Percentiles rank a stretch among this genome's conserved stretches.
phyloP scores from a whole-genome alignment of 2,888 invertebrate genomes.

The Melanostoma scalare region DNA sequence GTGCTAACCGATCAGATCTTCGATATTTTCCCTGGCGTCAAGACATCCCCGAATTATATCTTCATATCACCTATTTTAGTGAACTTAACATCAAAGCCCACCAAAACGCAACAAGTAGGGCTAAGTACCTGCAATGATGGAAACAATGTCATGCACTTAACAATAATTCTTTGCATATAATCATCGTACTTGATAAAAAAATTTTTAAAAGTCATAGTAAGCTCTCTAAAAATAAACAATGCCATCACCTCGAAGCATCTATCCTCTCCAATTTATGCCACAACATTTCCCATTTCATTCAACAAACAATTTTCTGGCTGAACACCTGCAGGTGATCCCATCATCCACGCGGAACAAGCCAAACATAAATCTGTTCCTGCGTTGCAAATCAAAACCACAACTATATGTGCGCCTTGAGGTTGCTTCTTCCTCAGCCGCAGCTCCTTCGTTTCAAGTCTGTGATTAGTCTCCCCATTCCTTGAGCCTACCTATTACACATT shows the following conservation, averaged over 20 bases:
- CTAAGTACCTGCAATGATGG: too few species aligned
- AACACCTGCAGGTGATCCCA: conserved; percentile 57
- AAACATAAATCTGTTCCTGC: conserved; percentile 47
- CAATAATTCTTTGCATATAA: too few species aligned
- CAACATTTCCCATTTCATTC: conserved; percentile 59
- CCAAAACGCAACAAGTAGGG: too few species aligned
- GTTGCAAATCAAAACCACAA: conserved; percentile 62
- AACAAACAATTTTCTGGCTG: conserved; percentile 47
- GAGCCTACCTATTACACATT: background rate
- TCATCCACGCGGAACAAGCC: background rate
- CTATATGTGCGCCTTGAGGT: conserved; percentile 43
- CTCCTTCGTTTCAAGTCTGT: conserved; percentile 2
- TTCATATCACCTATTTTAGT: too few species aligned
- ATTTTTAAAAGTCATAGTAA: background rate
- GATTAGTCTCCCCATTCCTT: background rate
- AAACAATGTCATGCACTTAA: too few species aligned
- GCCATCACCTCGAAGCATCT: conserved; percentile 39
- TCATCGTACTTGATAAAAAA: too few species aligned
- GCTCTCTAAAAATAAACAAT: conserved; percentile 33
- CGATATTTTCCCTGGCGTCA: too few species aligned
- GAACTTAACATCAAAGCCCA: too few species aligned
- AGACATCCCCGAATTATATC: too few species aligned
- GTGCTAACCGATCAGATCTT: too few species aligned
- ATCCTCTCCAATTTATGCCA: conserved; percentile 44
- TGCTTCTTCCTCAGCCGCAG: conserved; percentile 40